Base-by-base conservation (phyloP, 2,113 vertebrate species). In the Dicaeum eximium region DNA sequence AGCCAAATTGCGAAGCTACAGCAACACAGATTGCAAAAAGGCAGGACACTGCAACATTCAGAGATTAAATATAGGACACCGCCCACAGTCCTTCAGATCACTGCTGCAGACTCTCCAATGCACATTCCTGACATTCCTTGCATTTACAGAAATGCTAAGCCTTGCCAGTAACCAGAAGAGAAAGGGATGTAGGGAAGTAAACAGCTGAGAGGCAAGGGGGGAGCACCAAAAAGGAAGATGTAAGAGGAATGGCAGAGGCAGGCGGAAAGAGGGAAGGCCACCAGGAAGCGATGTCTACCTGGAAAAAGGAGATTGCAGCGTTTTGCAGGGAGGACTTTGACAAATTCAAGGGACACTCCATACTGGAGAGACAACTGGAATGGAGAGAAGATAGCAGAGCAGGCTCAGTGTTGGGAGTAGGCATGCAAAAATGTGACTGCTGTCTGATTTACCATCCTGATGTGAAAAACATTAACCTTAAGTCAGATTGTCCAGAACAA, bases 21-120 rank as follows among this genome's bases (percentile, higher is more conserved):
- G 81, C 78, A 84, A 73, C 81, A 66, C 38, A 51, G 56, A 81
- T 54, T 89, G 51, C 90, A 84, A 60, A 70, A 86, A 95, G 74
- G 53, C 86, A 90, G 72, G 80, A 81, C 64, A 71, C 77, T 81
- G 90, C 84, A 87, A 80, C 35, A 54, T 45, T 79, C 74, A 81
- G 75, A 77, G 69, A 70, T 8, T 18, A 95, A 94, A 96, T 91
- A 64, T 25, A 87, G 93, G 92, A 58, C 93, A 94, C 21, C 65
- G 1, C 80, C 84, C 92, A 94, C 90, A 87, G 61, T 44, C 20
- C 90, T 91, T 91, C 92, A 91, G 93, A 91, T 60, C 72, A 60
- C 58, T 92, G 80, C 73, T 92, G 80, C 89, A 90, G 48, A 50
- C 77, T 81, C 86, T 62, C 56, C 27, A 33, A 4, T 38, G 69